Evolutionary conservation across 2,888 invertebrate genomes (phyloP).

Genomic region (Drosophila vallismaia): DNA sequence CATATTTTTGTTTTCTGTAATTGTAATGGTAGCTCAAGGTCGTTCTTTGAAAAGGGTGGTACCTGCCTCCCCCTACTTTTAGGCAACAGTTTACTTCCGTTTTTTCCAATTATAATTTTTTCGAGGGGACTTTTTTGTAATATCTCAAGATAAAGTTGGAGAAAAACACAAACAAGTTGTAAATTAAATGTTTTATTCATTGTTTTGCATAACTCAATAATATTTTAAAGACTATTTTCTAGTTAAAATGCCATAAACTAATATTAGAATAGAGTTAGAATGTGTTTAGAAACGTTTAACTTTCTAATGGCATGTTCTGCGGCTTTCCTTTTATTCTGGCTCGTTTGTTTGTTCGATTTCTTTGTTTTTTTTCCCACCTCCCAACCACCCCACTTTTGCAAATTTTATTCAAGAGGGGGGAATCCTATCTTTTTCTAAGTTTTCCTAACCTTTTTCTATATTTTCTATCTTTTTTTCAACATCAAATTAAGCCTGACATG

Average conservation of each 20-base stretch:
- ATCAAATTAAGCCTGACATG: conserved; percentile 64
- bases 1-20: conserved; percentile 15
- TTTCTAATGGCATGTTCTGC: neutral
- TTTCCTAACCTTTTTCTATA: no score
- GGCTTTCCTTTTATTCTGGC: neutral
- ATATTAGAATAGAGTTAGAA: neutral
- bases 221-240: no score
- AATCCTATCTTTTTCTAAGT: neutral
- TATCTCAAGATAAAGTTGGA: conserved; percentile 1
- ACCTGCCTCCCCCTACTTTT: conserved; percentile 11
- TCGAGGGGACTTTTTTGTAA: neutral
- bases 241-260: no score
- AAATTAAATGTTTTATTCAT: no score
- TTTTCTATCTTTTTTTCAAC: conserved; percentile 11
- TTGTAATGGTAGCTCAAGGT: conserved; percentile 52
- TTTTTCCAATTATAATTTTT: conserved; percentile 19
- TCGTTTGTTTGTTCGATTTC: conserved; percentile 70
- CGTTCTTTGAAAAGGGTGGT: conserved; percentile 48
- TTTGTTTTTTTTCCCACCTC: conserved; percentile 40
- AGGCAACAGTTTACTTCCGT: conserved; percentile 36
- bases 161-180: no score
- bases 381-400: neutral
- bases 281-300: neutral
- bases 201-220: no score
- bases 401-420: neutral